Conservation (phyloP, 2,797 vertebrate species). For the Xyrichtys novacula region DNA sequence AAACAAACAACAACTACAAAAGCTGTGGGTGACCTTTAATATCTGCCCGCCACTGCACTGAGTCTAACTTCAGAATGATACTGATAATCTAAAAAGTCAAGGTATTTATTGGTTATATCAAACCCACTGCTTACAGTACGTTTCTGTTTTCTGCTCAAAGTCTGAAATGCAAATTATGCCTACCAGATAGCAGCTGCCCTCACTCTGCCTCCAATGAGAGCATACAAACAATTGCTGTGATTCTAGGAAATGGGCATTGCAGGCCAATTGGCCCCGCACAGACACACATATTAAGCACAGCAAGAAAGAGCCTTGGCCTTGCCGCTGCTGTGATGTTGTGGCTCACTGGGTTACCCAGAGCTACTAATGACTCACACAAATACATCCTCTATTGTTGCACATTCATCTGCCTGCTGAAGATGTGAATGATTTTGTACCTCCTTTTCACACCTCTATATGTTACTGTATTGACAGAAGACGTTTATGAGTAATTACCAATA, state of each 20-base stretch:
- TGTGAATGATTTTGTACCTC: conserved; percentile 51
- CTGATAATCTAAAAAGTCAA: conserved; percentile 18
- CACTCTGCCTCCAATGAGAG: conserved; percentile 51
- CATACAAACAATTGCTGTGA: conserved; percentile 69
- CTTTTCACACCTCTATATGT: conserved; percentile 60
- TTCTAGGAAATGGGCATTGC: conserved; percentile 70
- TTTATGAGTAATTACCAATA: conserved; percentile 77
- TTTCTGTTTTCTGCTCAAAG: conserved; percentile 18
- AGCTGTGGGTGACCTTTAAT: conserved; percentile 48
- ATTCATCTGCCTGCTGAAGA: conserved; percentile 48
- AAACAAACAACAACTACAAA: conserved; percentile 62
- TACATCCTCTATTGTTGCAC: conserved; percentile 60
- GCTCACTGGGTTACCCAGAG: conserved; percentile 75
- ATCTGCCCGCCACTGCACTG: conserved; percentile 20
- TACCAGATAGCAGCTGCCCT: conserved; percentile 31
- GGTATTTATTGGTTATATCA: conserved; percentile 35
- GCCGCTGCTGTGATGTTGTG: conserved; percentile 55
- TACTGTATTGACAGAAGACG: conserved; percentile 68
- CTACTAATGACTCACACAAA: conserved; percentile 77
- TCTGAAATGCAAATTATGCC: conserved; percentile 44
- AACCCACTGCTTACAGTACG: conserved; percentile 3
- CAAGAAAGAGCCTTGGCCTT: conserved; percentile 58
- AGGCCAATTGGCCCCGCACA: conserved; percentile 70
- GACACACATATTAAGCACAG: conserved; percentile 66
- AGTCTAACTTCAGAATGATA: conserved; percentile 11